These are phyloP conservation scores for Drosophila demipolita DNA, from an alignment of 2,888 invertebrate genomes.

Conservation along the genomic window DNA sequence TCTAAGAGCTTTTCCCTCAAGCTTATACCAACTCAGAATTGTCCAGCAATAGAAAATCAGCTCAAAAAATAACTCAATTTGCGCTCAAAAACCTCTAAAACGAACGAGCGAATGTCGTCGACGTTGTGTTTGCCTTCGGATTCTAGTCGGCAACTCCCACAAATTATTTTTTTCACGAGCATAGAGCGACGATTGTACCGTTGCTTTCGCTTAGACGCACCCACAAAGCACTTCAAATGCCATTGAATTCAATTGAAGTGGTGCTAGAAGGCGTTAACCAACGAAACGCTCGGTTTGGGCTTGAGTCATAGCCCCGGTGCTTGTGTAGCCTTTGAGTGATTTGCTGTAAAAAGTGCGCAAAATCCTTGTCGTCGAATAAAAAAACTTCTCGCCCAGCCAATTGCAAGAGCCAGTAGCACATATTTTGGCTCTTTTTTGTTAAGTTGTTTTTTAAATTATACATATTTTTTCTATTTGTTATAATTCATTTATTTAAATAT, in stretches of 20 bases:
- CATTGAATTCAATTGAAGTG: constrained; percentile 67
- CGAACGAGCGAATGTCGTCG: constrained; percentile 44
- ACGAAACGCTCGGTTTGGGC: constrained; percentile 68
- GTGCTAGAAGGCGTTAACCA: constrained; percentile 76
- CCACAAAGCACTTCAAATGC: constrained; percentile 70
- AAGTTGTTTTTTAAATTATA: constrained; percentile 29
- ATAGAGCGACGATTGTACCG: constrained; percentile 19
- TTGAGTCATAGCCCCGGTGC: constrained; percentile 41
- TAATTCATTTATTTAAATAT: constrained; percentile 35
- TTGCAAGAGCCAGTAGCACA: constrained; percentile 47
- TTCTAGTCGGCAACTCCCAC: constrained; percentile 64
- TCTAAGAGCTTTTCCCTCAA: constrained; percentile 48
- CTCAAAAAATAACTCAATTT: constrained; percentile 75
- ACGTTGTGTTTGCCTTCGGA: constrained; percentile 37
- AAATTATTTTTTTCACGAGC: constrained; percentile 47
- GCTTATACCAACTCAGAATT: constrained; percentile 44
- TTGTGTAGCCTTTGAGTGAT: constrained; percentile 58
- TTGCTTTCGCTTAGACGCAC: constrained; percentile 71
- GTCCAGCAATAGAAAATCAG: constrained; percentile 30
- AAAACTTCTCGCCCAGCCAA: constrained; percentile 67
- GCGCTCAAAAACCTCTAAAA: constrained; percentile 42
- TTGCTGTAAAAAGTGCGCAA: constrained; percentile 76
- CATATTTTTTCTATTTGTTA: constrained; percentile 33
- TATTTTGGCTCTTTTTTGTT: constrained; percentile 13
- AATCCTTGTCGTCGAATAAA: constrained; percentile 78